These are phyloP conservation scores for Hyposoter dolosus DNA, from an alignment of 2,888 invertebrate genomes.

Conservation along the genomic window DNA sequence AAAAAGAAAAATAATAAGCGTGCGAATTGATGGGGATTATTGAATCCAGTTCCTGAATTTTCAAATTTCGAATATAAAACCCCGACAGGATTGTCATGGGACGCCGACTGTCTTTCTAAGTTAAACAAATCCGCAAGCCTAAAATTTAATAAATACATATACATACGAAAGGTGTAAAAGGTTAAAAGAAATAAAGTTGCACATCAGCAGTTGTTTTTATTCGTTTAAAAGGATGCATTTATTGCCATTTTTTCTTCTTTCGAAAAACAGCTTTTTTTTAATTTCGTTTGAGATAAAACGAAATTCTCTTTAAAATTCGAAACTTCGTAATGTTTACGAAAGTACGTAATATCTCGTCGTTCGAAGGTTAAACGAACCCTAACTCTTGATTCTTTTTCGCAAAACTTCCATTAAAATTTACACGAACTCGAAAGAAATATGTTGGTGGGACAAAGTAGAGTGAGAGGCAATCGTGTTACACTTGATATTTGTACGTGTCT, in stretches of 20 bases:
- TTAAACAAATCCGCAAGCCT: neutral
- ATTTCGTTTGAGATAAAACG: slow-evolving; percentile 45
- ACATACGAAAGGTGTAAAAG: slow-evolving; percentile 42
- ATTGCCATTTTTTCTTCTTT: slow-evolving; percentile 54
- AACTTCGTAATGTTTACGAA: slow-evolving; percentile 45
- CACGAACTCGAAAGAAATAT: slow-evolving; percentile 38
- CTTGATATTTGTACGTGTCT: slow-evolving; percentile 63
- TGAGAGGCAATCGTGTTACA: slow-evolving; percentile 62
- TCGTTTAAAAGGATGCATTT: slow-evolving; percentile 64
- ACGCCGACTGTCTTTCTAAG: slow-evolving; percentile 15
- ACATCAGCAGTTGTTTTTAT: slow-evolving; percentile 43
- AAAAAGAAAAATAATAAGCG: neutral
- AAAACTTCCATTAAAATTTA: slow-evolving; percentile 34
- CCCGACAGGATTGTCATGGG: neutral
- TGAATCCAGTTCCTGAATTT: slow-evolving; percentile 35
- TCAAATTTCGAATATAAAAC: slow-evolving; percentile 16
- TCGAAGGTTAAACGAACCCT: slow-evolving; percentile 9
- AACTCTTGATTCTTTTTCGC: slow-evolving; percentile 23
- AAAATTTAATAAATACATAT: slow-evolving; percentile 7
- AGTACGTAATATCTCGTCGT: slow-evolving; percentile 31
- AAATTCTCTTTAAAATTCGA: slow-evolving; percentile 17
- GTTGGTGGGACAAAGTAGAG: slow-evolving; percentile 16
- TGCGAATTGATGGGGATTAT: slow-evolving; percentile 2
- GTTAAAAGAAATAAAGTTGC: slow-evolving; percentile 51
- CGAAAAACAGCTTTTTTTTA: slow-evolving; percentile 41